phyloP scores from a whole-genome alignment of 2,888 invertebrate genomes.

The Odontocolon sp. region DNA sequence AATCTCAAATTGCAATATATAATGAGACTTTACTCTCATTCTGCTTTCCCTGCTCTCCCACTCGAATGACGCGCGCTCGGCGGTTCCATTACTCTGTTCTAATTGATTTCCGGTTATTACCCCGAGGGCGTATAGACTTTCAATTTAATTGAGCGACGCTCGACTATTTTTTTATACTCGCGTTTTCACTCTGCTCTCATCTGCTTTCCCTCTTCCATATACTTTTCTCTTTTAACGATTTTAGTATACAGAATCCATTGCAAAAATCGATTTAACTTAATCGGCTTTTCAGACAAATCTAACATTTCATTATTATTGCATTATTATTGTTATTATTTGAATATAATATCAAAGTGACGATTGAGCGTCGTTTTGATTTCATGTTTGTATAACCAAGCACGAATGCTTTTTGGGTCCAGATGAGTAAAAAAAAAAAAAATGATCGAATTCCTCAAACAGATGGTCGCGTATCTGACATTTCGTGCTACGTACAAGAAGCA shows the following conservation, averaged over 20 bases:
- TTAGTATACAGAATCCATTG: too few species aligned
- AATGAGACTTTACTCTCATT: conserved; percentile 1
- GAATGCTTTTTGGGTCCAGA: too few species aligned
- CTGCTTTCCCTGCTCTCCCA: conserved; percentile 4
- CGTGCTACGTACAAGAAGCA: conserved; percentile 40
- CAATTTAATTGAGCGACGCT: conserved; percentile 34
- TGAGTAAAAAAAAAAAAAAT: neutral
- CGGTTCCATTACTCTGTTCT: conserved; percentile 40
- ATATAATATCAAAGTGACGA: too few species aligned
- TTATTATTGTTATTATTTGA: too few species aligned
- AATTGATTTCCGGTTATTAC: conserved; percentile 48
- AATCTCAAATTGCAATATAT: conserved; percentile 29
- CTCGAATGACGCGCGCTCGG: conserved; percentile 12
- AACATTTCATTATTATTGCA: too few species aligned
- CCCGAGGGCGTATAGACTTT: conserved; percentile 37
- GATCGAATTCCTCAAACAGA: conserved; percentile 34
- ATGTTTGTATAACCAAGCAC: too few species aligned
- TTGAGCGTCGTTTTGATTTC: too few species aligned
- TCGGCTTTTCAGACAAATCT: too few species aligned
- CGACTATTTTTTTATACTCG: conserved; percentile 5
- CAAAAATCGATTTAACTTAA: too few species aligned
- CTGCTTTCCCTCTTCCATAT: conserved; percentile 1
- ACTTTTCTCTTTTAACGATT: neutral
- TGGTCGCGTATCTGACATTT: conserved; percentile 45
- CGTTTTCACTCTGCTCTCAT: neutral